phyloP scores from a whole-genome alignment of 2,797 vertebrate genomes.

The Muraenolepis orangiensis region DNA sequence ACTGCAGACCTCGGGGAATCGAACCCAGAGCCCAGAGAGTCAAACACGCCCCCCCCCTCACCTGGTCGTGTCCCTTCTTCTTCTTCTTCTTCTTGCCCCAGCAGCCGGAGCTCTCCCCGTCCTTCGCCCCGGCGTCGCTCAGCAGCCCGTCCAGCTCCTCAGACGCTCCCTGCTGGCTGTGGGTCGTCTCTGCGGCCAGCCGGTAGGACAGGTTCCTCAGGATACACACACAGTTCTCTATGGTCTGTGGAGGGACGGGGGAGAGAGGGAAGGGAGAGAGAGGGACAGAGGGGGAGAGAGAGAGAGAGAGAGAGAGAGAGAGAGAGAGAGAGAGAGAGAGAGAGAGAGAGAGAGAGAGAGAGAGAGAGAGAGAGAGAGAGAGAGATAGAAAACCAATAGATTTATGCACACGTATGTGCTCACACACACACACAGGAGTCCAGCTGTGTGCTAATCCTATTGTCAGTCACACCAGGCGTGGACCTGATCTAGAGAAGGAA shows the following conservation, averaged over 20 bases:
- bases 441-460: conserved; percentile 53
- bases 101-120: conserved; percentile 92
- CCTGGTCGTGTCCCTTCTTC: conserved; percentile 99
- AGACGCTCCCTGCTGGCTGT: conserved; percentile 96
- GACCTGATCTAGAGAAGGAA: conserved; percentile 66
- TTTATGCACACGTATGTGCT: no score
- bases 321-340: no score
- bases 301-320: no score
- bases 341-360: no score
- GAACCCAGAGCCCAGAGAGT: no score
- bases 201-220: conserved; percentile 99
- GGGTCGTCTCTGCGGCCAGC: conserved; percentile 95
- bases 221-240: conserved; percentile 99
- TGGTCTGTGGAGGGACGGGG: conserved; percentile 75
- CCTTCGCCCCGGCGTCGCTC: conserved; percentile 90
- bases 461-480: conserved; percentile 57
- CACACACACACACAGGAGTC: background rate
- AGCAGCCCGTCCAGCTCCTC: conserved; percentile 97
- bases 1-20: no score
- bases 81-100: conserved; percentile 99
- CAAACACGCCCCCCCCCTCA: conserved; percentile 53
- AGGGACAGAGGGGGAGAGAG: background rate
- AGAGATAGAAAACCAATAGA: no score
- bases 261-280: background rate
- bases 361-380: no score